Evolutionary conservation across 2,797 vertebrate species (phyloP).

Genomic region (Clarias fuscus): DNA sequence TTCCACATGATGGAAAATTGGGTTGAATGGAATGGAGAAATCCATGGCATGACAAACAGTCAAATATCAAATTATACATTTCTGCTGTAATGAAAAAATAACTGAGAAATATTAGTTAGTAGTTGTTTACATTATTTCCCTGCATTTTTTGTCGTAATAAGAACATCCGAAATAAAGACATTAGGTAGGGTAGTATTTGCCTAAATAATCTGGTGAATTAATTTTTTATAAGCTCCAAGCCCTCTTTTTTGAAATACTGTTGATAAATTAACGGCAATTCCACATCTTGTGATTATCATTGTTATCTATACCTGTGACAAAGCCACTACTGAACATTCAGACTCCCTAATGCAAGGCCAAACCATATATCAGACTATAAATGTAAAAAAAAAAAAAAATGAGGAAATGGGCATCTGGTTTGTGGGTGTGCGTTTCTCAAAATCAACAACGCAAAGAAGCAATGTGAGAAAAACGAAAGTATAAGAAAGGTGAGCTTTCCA

Average conservation of each 20-base stretch:
- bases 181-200: background rate
- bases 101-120: background rate
- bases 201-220: background rate
- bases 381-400: background rate
- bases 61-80: background rate
- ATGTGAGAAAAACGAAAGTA: conserved; percentile 2
- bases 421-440: background rate
- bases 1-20: background rate
- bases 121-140: background rate
- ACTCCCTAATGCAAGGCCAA: background rate
- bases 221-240: background rate
- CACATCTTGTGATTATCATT: background rate
- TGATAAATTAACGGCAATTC: background rate
- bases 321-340: background rate
- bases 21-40: background rate
- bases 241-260: background rate
- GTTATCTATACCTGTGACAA: background rate
- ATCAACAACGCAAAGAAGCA: background rate
- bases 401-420: background rate
- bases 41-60: background rate
- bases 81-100: background rate
- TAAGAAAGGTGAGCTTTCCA: background rate
- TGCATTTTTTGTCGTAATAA: background rate
- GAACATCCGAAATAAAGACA: background rate
- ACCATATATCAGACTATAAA: background rate